Evolutionary conservation across 2,888 invertebrate genomes (phyloP).

Genomic region (Hydroisotoma schaefferi): DNA sequence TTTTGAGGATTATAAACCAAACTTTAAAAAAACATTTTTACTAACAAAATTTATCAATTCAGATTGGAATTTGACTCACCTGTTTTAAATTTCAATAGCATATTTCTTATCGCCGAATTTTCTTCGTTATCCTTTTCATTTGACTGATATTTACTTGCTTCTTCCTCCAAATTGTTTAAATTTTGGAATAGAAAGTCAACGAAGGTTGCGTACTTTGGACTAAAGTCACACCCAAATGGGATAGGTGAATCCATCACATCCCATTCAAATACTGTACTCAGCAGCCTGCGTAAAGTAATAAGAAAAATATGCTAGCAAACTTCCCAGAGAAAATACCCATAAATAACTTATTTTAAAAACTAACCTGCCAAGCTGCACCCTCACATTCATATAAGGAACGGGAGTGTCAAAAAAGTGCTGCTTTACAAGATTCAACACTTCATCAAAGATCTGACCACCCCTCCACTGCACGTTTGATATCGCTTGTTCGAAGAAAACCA

Average conservation of each 20-base stretch:
- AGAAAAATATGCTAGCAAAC: not conserved
- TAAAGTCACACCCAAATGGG: slow-evolving; percentile 29
- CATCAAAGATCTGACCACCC: slow-evolving; percentile 43
- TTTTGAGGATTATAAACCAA: not conserved
- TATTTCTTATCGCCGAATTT: slow-evolving; percentile 46
- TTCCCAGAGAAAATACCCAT: not conserved
- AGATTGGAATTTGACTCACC: slow-evolving; percentile 24
- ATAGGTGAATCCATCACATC: slow-evolving; percentile 35
- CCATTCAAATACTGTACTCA: slow-evolving; percentile 52
- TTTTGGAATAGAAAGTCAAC: slow-evolving; percentile 32
- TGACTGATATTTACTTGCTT: slow-evolving; percentile 40
- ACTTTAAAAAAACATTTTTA: slow-evolving; percentile 13
- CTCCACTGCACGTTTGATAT: slow-evolving; percentile 45
- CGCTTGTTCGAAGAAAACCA: slow-evolving; percentile 45
- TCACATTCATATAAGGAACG: slow-evolving; percentile 46
- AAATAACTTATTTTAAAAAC: no score
- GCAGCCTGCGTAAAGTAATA: slow-evolving; percentile 45
- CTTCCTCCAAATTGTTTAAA: slow-evolving; percentile 37
- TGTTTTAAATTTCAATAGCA: slow-evolving; percentile 48
- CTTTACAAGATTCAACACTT: slow-evolving; percentile 39
- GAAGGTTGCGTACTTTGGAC: slow-evolving; percentile 36
- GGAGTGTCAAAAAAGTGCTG: slow-evolving; percentile 47
- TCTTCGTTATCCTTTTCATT: slow-evolving; percentile 43
- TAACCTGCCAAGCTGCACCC: slow-evolving; percentile 45
- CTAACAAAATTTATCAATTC: not conserved